Percentiles rank a stretch among this genome's conserved stretches.
phyloP scores from a whole-genome alignment of 2,888 invertebrate species.

The Dioctria rufipes region DNA sequence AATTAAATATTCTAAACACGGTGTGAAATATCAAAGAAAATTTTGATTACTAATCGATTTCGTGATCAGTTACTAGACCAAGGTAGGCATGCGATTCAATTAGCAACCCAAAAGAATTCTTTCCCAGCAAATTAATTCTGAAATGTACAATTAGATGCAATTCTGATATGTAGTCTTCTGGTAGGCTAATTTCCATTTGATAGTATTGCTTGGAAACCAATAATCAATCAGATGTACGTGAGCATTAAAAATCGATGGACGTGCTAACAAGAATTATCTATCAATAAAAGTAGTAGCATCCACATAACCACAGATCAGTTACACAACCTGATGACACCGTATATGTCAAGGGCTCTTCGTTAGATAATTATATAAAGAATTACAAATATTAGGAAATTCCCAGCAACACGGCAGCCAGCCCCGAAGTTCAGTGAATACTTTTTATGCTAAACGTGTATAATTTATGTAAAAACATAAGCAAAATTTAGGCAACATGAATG shows the following conservation, averaged over 20 bases:
- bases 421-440: not conserved
- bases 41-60: not conserved
- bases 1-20: no score
- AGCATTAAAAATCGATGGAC: not conserved
- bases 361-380: constrained; percentile 30
- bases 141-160: no score
- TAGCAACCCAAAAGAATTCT: not conserved
- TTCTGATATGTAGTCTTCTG: no score
- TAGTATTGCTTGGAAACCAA: no score
- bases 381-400: constrained; percentile 25
- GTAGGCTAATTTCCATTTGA: no score
- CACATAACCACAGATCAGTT: constrained; percentile 21
- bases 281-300: not conserved
- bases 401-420: not conserved
- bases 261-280: not conserved
- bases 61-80: constrained; percentile 1
- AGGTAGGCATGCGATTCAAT: not conserved
- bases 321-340: constrained; percentile 8
- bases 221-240: no score
- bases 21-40: no score
- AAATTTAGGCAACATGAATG: no score
- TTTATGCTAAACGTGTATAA: not conserved
- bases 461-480: not conserved
- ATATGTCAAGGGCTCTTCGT: constrained; percentile 29
- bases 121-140: no score